Base-by-base conservation (phyloP, 2,888 invertebrate species). In the Drosophila mercatorum region DNA sequence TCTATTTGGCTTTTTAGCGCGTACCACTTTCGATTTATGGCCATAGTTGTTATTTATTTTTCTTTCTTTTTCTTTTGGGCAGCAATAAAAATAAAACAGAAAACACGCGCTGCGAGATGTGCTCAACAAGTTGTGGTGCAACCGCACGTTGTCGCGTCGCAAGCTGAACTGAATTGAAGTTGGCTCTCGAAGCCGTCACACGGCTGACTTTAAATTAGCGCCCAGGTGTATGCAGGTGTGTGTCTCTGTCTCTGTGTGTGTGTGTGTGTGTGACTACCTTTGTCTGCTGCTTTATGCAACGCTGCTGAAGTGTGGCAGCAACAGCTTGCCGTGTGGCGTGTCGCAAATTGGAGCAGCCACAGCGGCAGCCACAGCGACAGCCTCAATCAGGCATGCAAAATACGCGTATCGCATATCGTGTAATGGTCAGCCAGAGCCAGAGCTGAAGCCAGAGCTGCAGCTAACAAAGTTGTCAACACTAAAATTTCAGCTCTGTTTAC, bases 221-320 rank as follows among this genome's bases (percentile, higher is more conserved):
- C 22, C 31, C 71, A 63, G 44, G 3, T 72, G 41, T 38, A 22
- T 64, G 43, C 46, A 47, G 55, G 14, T 10, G 14, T 7, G 28
- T 47, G 14, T 31, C 2, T n/a, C n/a, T n/a, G n/a, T n/a, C n/a
- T n/a, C n/a, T 14, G 46, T 43, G 47, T 44, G 58, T 26, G 12
- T 51, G 34, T 53, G 41, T 62, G 47, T 31, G 10, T 31, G 10
- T 49, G 38, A 43, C 26, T 51, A 34, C 34, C 41, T 56, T 59
- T 71, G 64, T 75, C 43, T 57, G 44, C 43, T 34, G 66, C 59
- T 80, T 83, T 88, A 70, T 86, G 78, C 81, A 89, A 81, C 75
- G 64, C 64, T 31, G 61, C 83, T 86, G 70, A 58, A 78, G 87
- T 80, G 83, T 80, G 68, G 83, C 81, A 68, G 70, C 81, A 66